Evolutionary conservation across 2,113 vertebrate genomes (phyloP), one percentile per base, ranked within the genome.

Genomic region (Xenus cinereus): DNA sequence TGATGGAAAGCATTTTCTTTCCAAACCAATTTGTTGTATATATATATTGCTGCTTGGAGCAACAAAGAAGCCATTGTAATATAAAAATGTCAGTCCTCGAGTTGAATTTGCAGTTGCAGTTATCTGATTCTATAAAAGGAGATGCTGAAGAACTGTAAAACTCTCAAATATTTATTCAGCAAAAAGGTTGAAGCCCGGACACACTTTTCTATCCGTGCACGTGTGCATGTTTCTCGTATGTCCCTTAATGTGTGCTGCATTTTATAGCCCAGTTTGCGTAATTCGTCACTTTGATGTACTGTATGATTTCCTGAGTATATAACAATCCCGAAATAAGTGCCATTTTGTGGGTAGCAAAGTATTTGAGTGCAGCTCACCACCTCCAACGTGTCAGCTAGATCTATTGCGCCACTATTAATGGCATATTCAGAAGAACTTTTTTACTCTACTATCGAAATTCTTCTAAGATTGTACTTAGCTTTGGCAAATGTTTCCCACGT

Each of bases 401-500:
- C 74, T 91, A 83, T 79, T 94, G 66, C 19, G 1, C 74, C 74
- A 51, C 48, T 87, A 53, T 84, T 93, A 93, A 95, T 64, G 91
- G 73, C 57, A 76, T 68, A 74, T 72, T 92, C 73, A 79, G 71
- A 89, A 86, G 64, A 94, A 87, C 53, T 32, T 63, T 32, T 63
- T 89, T 86, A 86, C 56, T 48, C 67, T 91, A 75, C 63, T 79
- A 62, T 11, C 79, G 77, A 89, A 89, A 91, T 79, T 79, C 64
- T 94, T 90, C 84, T 81, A 78, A 80, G 68, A 57, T 19, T 60
- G 30, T 81, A 76, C 93, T 89, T 90, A 91, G 80, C 74, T 94
- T 93, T 76, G 51, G 74, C 62, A 87, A 96, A 91, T 85, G 81
- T 79, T 95, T 91, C 96, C 92, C 91, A 92, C 8, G n/a, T 97